Conservation (phyloP, 2,888 invertebrate species). For the Trissolcus japonicus region DNA sequence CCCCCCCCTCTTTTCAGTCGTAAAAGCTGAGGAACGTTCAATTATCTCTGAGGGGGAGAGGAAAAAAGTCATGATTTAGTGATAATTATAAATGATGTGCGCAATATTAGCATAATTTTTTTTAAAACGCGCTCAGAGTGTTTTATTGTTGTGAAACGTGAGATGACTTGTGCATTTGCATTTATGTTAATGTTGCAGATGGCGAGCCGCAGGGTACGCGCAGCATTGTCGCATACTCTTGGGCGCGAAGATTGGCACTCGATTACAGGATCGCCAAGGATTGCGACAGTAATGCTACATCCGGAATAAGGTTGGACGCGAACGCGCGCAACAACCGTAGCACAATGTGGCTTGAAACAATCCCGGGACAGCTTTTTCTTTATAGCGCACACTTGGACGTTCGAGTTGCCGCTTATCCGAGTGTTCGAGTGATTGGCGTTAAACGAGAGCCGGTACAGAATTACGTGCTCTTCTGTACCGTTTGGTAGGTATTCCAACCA, state of each 20-base stretch:
- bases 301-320: slow-evolving; percentile 60
- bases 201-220: slow-evolving; percentile 75
- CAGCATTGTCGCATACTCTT: slow-evolving; percentile 81
- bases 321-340: slow-evolving; percentile 62
- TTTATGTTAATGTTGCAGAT: slow-evolving; percentile 60
- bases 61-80: slow-evolving; percentile 22
- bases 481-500: slow-evolving; percentile 65
- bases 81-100: slow-evolving; percentile 26
- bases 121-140: not conserved
- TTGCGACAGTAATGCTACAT: slow-evolving; percentile 67
- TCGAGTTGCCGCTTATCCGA: slow-evolving; percentile 70
- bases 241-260: slow-evolving; percentile 75
- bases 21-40: slow-evolving; percentile 23
- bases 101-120: slow-evolving; percentile 22
- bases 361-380: slow-evolving; percentile 71
- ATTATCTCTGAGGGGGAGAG: slow-evolving; percentile 17
- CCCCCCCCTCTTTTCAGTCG: slow-evolving; percentile 8
- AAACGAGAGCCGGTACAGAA: slow-evolving; percentile 69
- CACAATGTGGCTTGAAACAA: slow-evolving; percentile 71
- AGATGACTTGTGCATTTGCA: slow-evolving; percentile 21
- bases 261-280: slow-evolving; percentile 71
- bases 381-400: slow-evolving; percentile 72
- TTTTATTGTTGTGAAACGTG: slow-evolving; percentile 3
- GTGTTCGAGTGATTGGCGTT: slow-evolving; percentile 73
- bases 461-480: slow-evolving; percentile 70